Conservation (phyloP, 2,797 vertebrate species). For the Peromyscus nudipes region DNA sequence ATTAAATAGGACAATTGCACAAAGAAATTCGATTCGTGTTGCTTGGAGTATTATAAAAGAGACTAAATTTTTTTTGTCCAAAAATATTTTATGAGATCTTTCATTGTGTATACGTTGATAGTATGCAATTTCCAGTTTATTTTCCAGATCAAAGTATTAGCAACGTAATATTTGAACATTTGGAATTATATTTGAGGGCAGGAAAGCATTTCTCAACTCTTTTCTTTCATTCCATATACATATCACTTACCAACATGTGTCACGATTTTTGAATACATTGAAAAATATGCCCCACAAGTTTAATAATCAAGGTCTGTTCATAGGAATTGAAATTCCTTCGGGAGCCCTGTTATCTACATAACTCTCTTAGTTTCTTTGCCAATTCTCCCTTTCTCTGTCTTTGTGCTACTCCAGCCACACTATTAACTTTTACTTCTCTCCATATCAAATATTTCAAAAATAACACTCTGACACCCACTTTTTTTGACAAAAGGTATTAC, state of each 20-base stretch:
- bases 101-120: not conserved
- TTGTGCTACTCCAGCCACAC: not conserved
- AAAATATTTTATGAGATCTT: not conserved
- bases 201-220: not conserved
- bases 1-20: not conserved
- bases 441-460: not conserved
- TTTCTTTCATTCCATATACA: not conserved
- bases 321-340: not conserved
- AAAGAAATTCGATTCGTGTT: not conserved
- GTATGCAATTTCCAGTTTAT: not conserved
- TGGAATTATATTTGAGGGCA: not conserved
- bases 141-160: not conserved
- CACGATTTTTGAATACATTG: not conserved
- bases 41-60: not conserved
- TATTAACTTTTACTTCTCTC: not conserved
- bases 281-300: not conserved
- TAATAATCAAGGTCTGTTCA: not conserved
- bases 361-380: not conserved
- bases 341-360: not conserved
- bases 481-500: not conserved
- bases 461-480: not conserved
- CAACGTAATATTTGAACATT: not conserved
- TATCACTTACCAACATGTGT: not conserved
- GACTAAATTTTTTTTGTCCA: not conserved
- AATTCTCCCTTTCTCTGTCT: not conserved